These are phyloP conservation scores for Tetramorium simillimum DNA, from an alignment of 1,140 invertebrate genomes.

Conservation along the genomic window DNA sequence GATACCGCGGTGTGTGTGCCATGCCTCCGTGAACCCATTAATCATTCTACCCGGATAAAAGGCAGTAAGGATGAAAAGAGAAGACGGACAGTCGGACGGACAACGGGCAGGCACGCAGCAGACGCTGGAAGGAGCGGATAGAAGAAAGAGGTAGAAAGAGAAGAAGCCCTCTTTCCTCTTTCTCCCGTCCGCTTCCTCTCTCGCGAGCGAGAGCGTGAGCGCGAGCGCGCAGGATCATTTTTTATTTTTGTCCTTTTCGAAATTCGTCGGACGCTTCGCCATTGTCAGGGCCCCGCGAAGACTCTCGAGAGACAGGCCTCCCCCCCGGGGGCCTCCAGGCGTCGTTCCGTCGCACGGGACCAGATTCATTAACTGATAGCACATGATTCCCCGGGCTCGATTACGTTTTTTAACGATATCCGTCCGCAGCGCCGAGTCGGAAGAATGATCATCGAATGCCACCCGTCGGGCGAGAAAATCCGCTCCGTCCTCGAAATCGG, in stretches of 20 bases:
- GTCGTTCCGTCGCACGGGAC: slow-evolving; percentile 61
- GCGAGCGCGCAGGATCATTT: slow-evolving; percentile 71
- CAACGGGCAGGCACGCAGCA: slow-evolving; percentile 59
- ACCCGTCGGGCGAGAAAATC: slow-evolving; percentile 64
- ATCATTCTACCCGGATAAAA: slow-evolving; percentile 79
- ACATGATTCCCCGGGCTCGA: slow-evolving; percentile 60
- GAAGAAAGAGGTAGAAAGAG: slow-evolving; percentile 8
- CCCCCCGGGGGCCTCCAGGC: slow-evolving; percentile 27
- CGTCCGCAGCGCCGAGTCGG: slow-evolving; percentile 31
- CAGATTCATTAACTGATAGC: slow-evolving; percentile 80
- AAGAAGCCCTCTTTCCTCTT: slow-evolving; percentile 17
- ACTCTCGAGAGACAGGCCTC: slow-evolving; percentile 38
- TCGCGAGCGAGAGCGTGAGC: slow-evolving; percentile 20
- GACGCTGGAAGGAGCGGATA: slow-evolving; percentile 33
- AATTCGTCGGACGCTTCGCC: slow-evolving; percentile 72
- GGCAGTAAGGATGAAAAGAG: slow-evolving; percentile 77
- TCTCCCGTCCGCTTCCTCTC: slow-evolving; percentile 5
- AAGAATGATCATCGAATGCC: slow-evolving; percentile 45
- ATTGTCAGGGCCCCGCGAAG: slow-evolving; percentile 68
- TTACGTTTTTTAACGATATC: slow-evolving; percentile 69
- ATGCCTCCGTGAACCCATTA: slow-evolving; percentile 78
- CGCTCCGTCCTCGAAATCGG: slow-evolving; percentile 39
- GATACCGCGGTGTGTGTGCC: slow-evolving; percentile 48
- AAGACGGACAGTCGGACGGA: slow-evolving; percentile 75
- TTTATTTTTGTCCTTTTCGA: slow-evolving; percentile 76